Base-by-base conservation (phyloP, 2,797 vertebrate species). In the Neostethus bicornis region DNA sequence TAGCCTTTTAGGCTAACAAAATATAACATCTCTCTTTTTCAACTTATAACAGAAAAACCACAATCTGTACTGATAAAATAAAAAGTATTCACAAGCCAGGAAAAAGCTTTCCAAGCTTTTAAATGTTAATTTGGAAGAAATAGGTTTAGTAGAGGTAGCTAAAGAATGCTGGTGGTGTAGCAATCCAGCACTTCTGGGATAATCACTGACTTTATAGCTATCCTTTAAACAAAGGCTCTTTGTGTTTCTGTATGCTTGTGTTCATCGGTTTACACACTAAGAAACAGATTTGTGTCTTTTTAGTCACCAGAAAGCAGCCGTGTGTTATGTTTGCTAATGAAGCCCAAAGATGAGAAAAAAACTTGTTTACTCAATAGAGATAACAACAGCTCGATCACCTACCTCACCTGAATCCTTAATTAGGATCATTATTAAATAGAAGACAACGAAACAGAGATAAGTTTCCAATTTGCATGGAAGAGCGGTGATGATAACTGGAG, bases 321-420 rank as follows among this genome's bases (percentile, higher is more conserved):
- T 72, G 75, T 76, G 74, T 67, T 65, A 6, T 65, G 85, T 67
- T 83, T 89, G 85, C 84, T 87, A 89, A 90, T 87, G 87, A 86
- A 87, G 75, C 69, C 3, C 17, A 45, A 51, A 51, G 63, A 66
- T 51, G 80, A 50, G 74, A 80, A 87, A 83, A 87, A 75, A 81
- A 71, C 83, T 84, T 89, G 87, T 89, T 89, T 88, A 88, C 78
- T 81, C 82, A 73, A 67, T 58, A 61, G 70, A 75, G 85, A 90
- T 87, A 90, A 87, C 85, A 89, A 88, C 84, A 79, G 80, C 87
- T 88, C 86, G 83, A 86, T 87, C 87, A 85, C 69, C 70, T 41
- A 69, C 85, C 74, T 82, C 88, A 85, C 76, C 81, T 56, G 85
- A 82, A 90, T 90, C 34, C 71, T 64, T 87, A 88, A 90, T 87